phyloP scores from a whole-genome alignment of 35 echinoderm and acorn worm species.

The Anneissia japonica region DNA sequence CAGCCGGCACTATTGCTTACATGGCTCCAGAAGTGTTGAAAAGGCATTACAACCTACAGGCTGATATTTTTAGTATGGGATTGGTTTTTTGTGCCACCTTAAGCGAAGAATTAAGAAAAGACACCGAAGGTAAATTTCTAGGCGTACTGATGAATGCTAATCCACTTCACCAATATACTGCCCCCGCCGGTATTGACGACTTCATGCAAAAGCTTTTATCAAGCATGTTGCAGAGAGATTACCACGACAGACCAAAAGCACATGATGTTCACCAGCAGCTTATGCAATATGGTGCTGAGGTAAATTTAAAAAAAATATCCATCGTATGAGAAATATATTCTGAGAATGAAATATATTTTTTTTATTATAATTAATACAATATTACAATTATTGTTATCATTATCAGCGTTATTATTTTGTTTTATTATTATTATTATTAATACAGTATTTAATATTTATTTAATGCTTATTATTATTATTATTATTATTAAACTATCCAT shows the following conservation, averaged over 20 bases:
- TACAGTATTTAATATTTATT: no score
- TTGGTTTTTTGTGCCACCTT: neutral
- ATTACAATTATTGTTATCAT: no score
- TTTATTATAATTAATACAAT: no score
- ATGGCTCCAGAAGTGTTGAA: no score
- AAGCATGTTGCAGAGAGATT: neutral
- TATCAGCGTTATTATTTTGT: no score
- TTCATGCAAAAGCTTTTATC: neutral
- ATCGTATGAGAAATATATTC: no score
- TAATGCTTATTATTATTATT: neutral
- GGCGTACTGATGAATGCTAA: neutral
- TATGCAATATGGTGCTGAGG: neutral
- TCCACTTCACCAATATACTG: neutral
- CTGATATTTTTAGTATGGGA: no score
- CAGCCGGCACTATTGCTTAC: no score
- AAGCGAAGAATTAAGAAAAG: neutral
- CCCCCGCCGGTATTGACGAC: neutral
- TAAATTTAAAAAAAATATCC: no score
- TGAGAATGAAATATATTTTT: no score
- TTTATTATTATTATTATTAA: no score
- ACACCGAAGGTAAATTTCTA: neutral
- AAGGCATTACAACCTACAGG: no score
- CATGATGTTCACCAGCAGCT: neutral
- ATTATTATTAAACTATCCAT: neutral
- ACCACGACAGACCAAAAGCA: neutral